Evolutionary conservation across 2,888 invertebrate species (phyloP), one percentile per base, ranked within the genome.

Genomic region (Lasioglossum calceatum): DNA sequence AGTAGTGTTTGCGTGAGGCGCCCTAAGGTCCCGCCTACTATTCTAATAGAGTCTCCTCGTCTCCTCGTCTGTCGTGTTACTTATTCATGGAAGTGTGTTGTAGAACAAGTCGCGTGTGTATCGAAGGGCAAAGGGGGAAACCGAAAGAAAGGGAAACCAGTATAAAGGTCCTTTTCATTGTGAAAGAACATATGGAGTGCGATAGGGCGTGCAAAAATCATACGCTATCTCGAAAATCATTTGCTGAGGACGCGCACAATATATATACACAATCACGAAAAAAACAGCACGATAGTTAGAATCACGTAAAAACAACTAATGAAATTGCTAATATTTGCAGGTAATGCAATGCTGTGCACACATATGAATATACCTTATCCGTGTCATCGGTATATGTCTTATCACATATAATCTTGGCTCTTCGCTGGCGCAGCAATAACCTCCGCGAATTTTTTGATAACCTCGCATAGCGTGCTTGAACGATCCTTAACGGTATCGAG

Each of bases 21-120:
- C 87, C 89, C 81, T 87, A 86, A 76, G 73, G 81, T 74, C 77
- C 88, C 84, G 86, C 88, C 88, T 81, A 82, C 76, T 76, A 77
- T 86, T 80, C 81, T 88, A 84, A 82, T 82, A 82, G 81, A 81
- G 85, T 75, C 76, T 79, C 81, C 81, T 81, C 72, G 83, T 88
- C 86, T 79, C 27, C 27, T 27, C 27, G 27, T 27, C 27, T 27
- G 76, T 88, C 84, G 58, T 39, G 82, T 89, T 84, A 87, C 76
- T 84, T 81, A 87, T 81, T 84, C 78, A 87, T 78, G 76, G 44
- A 70, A 61, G 80, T 84, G 67, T 80, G 81, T 80, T 82, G 88
- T 44, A 71, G 80, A 54, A 73, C 72, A 81, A 77, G 77, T 78
- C 79, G 64, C 71, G 81, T 80, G 67, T 77, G 27, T 27, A 67